These are phyloP conservation scores for Frieseomelitta varia DNA, from an alignment of 1,140 invertebrate species.

Conservation along the genomic window DNA sequence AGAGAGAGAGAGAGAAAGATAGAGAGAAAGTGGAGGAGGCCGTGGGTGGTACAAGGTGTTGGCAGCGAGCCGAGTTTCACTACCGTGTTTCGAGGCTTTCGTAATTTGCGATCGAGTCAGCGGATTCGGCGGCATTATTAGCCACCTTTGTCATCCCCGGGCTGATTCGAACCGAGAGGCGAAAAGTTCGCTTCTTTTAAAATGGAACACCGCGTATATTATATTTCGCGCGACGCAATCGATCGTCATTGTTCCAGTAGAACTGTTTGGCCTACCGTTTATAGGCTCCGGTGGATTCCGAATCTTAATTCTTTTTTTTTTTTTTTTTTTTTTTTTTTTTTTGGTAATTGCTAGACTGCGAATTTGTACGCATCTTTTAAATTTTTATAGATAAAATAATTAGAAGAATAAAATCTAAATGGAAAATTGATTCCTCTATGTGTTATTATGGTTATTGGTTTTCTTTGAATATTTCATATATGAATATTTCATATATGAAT, in stretches of 20 bases:
- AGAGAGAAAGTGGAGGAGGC: too few species aligned
- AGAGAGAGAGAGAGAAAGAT: too few species aligned
- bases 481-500: too few species aligned
- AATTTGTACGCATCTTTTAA: too few species aligned
- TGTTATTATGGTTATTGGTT: too few species aligned
- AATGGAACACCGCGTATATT: neutral
- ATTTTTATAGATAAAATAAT: too few species aligned
- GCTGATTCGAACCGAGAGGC: neutral
- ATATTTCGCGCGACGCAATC: neutral
- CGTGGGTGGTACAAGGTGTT: conserved; percentile 5
- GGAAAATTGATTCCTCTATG: too few species aligned
- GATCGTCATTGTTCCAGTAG: neutral
- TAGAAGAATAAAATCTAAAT: too few species aligned
- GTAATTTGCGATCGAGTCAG: conserved; percentile 41
- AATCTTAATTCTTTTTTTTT: neutral
- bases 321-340: too few species aligned
- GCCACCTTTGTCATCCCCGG: neutral
- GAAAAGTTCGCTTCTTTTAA: neutral
- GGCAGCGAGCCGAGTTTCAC: conserved; percentile 30
- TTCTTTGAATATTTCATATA: too few species aligned
- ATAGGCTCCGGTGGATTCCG: neutral
- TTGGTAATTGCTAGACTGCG: too few species aligned
- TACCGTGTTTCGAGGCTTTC: conserved; percentile 13
- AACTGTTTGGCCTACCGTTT: neutral
- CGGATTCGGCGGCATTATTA: conserved; percentile 31